Evolutionary conservation across 1,140 invertebrate genomes (phyloP).

Genomic region (Drosophila punjabiensis): DNA sequence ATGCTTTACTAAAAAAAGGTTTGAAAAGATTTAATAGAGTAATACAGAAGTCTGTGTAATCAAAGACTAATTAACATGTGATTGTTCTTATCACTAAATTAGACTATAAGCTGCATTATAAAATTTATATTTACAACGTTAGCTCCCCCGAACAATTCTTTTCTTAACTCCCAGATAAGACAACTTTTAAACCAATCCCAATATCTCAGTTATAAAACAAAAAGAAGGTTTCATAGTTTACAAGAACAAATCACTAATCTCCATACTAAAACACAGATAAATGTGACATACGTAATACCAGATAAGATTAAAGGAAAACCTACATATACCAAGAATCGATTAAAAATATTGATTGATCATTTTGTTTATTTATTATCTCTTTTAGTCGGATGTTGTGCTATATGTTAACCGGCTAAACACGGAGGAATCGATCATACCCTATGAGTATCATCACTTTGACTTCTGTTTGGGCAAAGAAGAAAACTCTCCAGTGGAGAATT

Average conservation of each 20-base stretch:
- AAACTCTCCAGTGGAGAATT: constrained; percentile 97
- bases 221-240: neutral
- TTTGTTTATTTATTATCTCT: constrained; percentile 12
- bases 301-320: constrained; percentile 18
- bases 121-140: neutral
- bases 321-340: neutral
- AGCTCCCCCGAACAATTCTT: neutral
- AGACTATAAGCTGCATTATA: neutral
- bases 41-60: no score
- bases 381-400: constrained; percentile 85
- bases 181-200: neutral
- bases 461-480: constrained; percentile 93
- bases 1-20: no score
- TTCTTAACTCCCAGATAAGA: neutral
- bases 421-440: constrained; percentile 98
- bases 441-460: constrained; percentile 99
- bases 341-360: constrained; percentile 7
- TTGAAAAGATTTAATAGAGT: no score
- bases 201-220: neutral
- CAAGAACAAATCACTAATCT: neutral
- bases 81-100: neutral
- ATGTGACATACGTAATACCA: neutral
- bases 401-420: constrained; percentile 99
- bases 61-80: no score
- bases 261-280: neutral